Conservation (phyloP, 2,113 vertebrate genomes). For the Pimephales promelas region DNA sequence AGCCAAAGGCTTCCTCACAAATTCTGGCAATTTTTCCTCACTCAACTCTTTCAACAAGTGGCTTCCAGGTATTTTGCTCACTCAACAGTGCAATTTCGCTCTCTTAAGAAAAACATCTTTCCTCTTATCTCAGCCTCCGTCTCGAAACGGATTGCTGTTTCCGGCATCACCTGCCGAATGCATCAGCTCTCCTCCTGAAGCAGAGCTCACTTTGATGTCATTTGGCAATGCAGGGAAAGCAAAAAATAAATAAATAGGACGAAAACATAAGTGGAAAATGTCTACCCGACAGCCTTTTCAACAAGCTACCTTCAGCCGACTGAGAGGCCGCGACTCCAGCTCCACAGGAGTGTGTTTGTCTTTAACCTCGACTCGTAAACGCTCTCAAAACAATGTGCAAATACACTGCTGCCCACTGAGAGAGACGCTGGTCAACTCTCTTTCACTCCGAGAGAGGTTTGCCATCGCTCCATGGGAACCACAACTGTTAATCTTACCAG, state of each 20-base stretch:
- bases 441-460: constrained; percentile 3
- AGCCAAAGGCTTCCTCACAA: neutral
- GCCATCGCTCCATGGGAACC: constrained; percentile 48
- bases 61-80: constrained; percentile 40
- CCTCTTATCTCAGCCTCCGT: constrained; percentile 13
- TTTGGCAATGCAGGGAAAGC: constrained; percentile 1
- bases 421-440: neutral
- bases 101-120: constrained; percentile 20
- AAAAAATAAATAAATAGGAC: neutral
- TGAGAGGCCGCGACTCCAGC: neutral
- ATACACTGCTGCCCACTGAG: constrained; percentile 35
- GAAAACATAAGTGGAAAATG: constrained; percentile 14
- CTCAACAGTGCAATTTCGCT: constrained; percentile 27
- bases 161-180: constrained; percentile 8
- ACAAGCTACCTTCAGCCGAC: neutral
- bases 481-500: constrained; percentile 28
- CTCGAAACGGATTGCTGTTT: neutral
- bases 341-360: constrained; percentile 27
- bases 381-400: constrained; percentile 26
- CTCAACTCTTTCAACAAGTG: constrained; percentile 21
- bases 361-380: constrained; percentile 44
- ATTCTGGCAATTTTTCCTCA: neutral
- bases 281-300: constrained; percentile 21
- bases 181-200: neutral
- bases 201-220: constrained; percentile 42